phyloP scores from a whole-genome alignment of 2,888 invertebrate species.

The Epistrophella euchroma region DNA sequence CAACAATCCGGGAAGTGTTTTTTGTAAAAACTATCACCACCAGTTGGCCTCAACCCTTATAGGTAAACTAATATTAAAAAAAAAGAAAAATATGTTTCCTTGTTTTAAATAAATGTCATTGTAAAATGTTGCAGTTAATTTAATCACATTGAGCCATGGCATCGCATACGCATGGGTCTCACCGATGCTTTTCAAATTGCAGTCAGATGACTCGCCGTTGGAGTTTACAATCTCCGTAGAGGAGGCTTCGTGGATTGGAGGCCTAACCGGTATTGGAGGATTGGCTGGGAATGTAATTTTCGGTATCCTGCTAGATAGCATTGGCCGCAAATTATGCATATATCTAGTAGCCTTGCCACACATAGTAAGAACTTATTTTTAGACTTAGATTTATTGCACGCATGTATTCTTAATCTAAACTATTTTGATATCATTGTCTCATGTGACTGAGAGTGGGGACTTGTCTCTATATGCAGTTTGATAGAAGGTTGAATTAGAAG shows the following conservation, averaged over 20 bases:
- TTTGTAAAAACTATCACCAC: constrained; percentile 37
- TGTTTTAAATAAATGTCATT: constrained; percentile 5
- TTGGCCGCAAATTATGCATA: constrained; percentile 80
- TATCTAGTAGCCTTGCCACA: constrained; percentile 80
- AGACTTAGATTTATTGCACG: constrained; percentile 16
- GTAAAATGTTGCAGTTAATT: constrained; percentile 79
- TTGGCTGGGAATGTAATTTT: constrained; percentile 80
- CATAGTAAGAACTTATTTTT: constrained; percentile 78
- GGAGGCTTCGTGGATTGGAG: constrained; percentile 82
- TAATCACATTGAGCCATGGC: constrained; percentile 82
- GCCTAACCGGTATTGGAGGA: constrained; percentile 80
- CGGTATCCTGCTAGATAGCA: constrained; percentile 79
- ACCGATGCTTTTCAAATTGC: constrained; percentile 80
- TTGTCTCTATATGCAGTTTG: neutral
- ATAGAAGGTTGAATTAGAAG: constrained; percentile 24
- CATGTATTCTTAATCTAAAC: constrained; percentile 11
- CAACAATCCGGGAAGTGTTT: constrained; percentile 34
- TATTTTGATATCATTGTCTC: constrained; percentile 11
- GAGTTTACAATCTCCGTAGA: constrained; percentile 79
- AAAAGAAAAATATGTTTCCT: neutral
- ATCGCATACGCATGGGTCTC: constrained; percentile 82
- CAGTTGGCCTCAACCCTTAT: constrained; percentile 37
- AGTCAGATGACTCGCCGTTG: constrained; percentile 78
- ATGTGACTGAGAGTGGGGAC: constrained; percentile 18
- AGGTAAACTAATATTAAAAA: constrained; percentile 10